Percentiles rank a stretch among this genome's conserved stretches.
These are phyloP conservation scores for Rhopalosiphum maidis DNA, from an alignment of 1,140 invertebrate genomes.

Conservation along the genomic window DNA sequence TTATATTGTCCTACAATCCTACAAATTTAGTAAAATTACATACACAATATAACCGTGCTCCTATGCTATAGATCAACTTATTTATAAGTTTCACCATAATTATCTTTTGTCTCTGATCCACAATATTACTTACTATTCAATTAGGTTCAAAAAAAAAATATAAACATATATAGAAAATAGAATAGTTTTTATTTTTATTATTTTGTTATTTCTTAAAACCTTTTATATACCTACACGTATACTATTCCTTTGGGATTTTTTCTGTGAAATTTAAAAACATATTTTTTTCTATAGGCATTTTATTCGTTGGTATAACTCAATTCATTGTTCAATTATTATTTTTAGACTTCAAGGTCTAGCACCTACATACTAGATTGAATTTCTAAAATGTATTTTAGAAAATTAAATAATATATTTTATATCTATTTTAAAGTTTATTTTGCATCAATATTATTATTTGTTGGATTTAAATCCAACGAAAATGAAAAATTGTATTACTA, in stretches of 20 bases:
- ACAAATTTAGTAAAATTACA: neutral
- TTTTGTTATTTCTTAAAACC: neutral
- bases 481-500: too few relatives aligned
- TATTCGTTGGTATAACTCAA: neutral
- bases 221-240: neutral
- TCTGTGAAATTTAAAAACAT: neutral
- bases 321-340: slow-evolving; percentile 4
- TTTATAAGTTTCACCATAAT: neutral
- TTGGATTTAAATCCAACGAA: too few relatives aligned
- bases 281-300: neutral
- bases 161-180: neutral
- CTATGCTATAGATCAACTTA: neutral
- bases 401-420: neutral
- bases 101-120: neutral
- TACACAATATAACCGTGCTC: neutral
- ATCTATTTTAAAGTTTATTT: too few relatives aligned
- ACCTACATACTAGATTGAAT: neutral
- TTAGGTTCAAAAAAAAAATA: neutral
- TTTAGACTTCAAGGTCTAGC: neutral
- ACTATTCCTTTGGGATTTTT: neutral
- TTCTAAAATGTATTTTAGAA: neutral
- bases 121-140: neutral
- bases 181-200: neutral
- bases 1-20: neutral
- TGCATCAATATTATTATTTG: too few relatives aligned